Conservation (phyloP, 2,113 vertebrate genomes). For the Psilopsiagon aurifrons region DNA sequence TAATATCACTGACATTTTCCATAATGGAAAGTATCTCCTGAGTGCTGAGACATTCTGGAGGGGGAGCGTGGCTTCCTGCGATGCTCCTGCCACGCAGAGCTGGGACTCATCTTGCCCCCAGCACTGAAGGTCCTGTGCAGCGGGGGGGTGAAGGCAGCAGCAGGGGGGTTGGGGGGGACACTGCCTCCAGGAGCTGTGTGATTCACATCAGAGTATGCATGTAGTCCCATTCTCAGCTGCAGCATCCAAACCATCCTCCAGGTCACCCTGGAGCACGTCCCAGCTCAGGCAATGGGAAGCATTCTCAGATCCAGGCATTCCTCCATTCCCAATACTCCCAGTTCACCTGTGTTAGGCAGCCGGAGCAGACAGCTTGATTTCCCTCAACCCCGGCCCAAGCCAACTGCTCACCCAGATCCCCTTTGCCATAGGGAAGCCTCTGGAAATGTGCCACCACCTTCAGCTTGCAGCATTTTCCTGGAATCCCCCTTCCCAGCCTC, state of each 20-base stretch:
- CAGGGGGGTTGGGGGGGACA: not conserved
- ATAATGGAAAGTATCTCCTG: slow-evolving; percentile 1
- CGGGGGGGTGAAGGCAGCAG: not conserved
- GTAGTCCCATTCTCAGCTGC: not conserved
- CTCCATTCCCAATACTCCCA: not conserved
- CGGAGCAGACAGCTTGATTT: not conserved
- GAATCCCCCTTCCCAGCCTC: not conserved
- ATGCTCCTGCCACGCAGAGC: rapidly evolving
- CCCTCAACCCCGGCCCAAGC: not conserved
- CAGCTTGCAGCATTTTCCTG: not conserved
- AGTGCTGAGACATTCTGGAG: not conserved
- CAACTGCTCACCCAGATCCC: not conserved
- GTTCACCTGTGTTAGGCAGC: not conserved
- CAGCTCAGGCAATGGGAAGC: rapidly evolving
- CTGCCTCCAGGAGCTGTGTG: not conserved
- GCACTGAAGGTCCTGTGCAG: not conserved
- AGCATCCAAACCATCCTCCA: not conserved
- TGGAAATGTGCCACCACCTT: not conserved
- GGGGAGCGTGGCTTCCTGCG: not conserved
- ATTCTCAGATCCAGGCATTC: not conserved
- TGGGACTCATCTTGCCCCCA: not conserved
- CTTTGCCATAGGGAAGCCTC: not conserved
- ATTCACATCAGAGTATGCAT: not conserved
- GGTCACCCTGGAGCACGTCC: not conserved
- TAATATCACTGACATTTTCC: slow-evolving; percentile 29